Evolutionary conservation across 2,797 vertebrate genomes (phyloP), one percentile per base, ranked within the genome.

Genomic region (Coranthus polyacanthus): DNA sequence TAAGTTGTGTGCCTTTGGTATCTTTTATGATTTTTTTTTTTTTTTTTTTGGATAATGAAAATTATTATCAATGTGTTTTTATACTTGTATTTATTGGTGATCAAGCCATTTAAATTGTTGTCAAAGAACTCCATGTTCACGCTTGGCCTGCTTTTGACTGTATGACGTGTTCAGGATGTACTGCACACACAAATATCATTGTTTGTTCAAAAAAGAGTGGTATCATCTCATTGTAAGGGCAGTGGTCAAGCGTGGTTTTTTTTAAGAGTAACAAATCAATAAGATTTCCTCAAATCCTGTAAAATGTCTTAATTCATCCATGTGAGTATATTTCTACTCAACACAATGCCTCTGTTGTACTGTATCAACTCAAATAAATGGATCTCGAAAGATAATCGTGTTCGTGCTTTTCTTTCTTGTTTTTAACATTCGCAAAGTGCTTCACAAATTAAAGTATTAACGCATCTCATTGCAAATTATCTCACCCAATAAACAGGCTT

Each of bases 21-120:
- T 93, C 68, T 92, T 89, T 88, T 78, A 81, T 84, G 69, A 83
- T 71, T 38, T 46, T 81, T 80, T 85, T 75, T 66, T 83, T 63
- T 67, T 56, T 56, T 71, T 70, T 80, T 87, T 90, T 86, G 85
- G 72, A 91, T 90, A 87, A 91, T 87, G 78, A 88, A 83, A 90
- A 88, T 83, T 81, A 89, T 89, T 92, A 91, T 86, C 87, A 84
- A 81, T 89, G 83, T 92, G 82, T 86, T 94, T 93, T 92, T 91
- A 92, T 94, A 93, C 85, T 92, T 96, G 93, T 92, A 98, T 99
- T 99, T 99, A 98, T 99, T 99, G 95, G 94, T 96, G 95, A 96
- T 94, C 94, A 98, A 98, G 95, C 96, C 97, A 96, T 98, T 97
- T 95, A 91, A 95, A 93, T 94, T 95, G 87, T 94, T 95, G 87